phyloP scores from a whole-genome alignment of 2,113 vertebrate species.

The Pelmatolapia mariae region DNA sequence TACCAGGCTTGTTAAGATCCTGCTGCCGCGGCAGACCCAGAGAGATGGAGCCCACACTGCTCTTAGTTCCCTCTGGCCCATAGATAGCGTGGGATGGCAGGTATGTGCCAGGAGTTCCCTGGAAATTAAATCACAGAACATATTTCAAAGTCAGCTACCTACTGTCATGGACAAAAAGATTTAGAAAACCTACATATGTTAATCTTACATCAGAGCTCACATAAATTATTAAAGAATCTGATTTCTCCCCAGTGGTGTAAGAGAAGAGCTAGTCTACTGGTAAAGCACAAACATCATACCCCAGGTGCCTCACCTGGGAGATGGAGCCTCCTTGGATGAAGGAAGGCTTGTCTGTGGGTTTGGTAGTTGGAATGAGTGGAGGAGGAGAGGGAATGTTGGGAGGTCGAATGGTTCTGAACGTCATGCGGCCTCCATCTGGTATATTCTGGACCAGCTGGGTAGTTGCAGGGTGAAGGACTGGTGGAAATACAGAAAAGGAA shows the following conservation, averaged over 20 bases:
- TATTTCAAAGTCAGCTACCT: not conserved
- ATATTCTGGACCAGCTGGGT: slow-evolving; percentile 87
- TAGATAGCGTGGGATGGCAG: slow-evolving; percentile 88
- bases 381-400: slow-evolving; percentile 86
- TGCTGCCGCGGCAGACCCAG: slow-evolving; percentile 92
- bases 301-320: slow-evolving; percentile 81
- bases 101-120: slow-evolving; percentile 96
- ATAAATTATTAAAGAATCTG: not conserved
- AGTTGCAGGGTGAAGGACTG: slow-evolving; percentile 90
- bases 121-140: slow-evolving; percentile 11
- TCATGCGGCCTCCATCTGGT: slow-evolving; percentile 85
- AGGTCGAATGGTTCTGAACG: slow-evolving; percentile 87
- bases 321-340: slow-evolving; percentile 98
- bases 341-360: slow-evolving; percentile 94
- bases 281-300: no score
- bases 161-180: not conserved
- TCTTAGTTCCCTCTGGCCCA: slow-evolving; percentile 83
- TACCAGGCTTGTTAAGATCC: slow-evolving; percentile 88
- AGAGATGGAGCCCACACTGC: slow-evolving; percentile 90
- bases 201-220: not conserved
- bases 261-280: not conserved
- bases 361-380: slow-evolving; percentile 98
- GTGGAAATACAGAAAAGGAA: not conserved
- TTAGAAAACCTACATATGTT: not conserved
- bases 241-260: not conserved